Base-by-base conservation (phyloP, 2,113 vertebrate genomes). In the Mungos mungo region DNA sequence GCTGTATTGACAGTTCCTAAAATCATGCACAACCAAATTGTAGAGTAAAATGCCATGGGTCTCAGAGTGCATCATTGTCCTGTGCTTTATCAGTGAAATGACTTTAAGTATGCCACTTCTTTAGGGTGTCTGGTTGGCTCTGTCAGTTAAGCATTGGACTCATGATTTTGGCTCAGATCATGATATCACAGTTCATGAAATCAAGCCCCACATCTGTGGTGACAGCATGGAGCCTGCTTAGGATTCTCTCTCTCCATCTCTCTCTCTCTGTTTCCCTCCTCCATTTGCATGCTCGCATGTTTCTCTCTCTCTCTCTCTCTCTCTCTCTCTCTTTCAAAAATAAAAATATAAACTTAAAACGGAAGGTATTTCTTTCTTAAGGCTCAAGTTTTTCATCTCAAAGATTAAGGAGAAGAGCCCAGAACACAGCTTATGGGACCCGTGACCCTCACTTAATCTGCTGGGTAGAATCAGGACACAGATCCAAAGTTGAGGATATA, bases 371-470 rank as follows among this genome's bases (percentile, higher is more conserved):
- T 77, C 52, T 29, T 82, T 50, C 38, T 35, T 16, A 15, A 45
- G 9, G 10, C 52, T 88, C 35, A 33, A 18, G 38, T 57, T 76
- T 74, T 38, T 21, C 21, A 41, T 33, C 38, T 86, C 31, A 52
- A 68, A 45, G 21, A 69, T 14, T 23, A 27, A 47, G 16, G 16
- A 7, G 2, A 2, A 47, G 35, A 41, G 6, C 7, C n/a, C n/a
- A 21, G 13, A 74, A 21, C 31, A 50, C 0, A 35, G 50, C 21
- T 12, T 31, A 13, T 0, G 45, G 45, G 31, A 60, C 16, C 23
- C 45, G 13, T 13, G 25, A 2, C 10, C n/a, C 3, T 38, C 4
- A 7, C 13, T 13, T n/a, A 9, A 7, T 29, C 38, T n/a, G 8
- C 33, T 60, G 25, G 74, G 77, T 29, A 76, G 38, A 92, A 18